Percentiles rank a stretch among this genome's conserved stretches.
Evolutionary conservation across 2,113 vertebrate species (phyloP).

Genomic region (Engystomops pustulosus): DNA sequence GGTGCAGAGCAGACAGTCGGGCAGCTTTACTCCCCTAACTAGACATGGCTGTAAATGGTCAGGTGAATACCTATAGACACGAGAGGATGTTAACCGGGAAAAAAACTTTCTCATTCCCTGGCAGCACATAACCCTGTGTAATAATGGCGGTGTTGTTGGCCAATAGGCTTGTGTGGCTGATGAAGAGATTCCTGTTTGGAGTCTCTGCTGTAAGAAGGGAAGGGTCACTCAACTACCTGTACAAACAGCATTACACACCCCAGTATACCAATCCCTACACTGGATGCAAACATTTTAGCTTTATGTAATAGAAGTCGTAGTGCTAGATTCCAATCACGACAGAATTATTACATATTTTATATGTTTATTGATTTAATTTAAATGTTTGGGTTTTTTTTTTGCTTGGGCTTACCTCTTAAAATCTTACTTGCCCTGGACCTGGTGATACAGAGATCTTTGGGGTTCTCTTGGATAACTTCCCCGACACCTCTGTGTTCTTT

Average conservation of each 20-base stretch:
- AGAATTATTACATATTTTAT: no score
- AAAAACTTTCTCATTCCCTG: no score
- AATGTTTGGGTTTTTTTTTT: background rate
- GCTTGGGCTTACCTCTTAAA: background rate
- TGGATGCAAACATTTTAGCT: background rate
- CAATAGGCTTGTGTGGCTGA: no score
- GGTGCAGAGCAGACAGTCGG: no score
- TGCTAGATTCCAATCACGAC: background rate
- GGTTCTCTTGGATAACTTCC: background rate
- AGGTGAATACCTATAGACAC: no score
- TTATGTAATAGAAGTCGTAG: background rate
- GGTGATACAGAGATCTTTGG: background rate
- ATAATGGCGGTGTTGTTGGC: no score
- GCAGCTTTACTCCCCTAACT: no score
- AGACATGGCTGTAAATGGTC: no score
- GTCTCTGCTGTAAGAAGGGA: background rate
- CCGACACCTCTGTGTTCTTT: background rate
- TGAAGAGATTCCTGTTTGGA: no score
- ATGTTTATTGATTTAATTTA: no score
- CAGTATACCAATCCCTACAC: background rate
- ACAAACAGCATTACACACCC: constrained; percentile 42
- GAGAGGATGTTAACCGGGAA: no score
- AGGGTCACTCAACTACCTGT: background rate
- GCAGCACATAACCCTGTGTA: no score
- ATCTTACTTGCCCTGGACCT: background rate